Conservation (phyloP, 2,113 vertebrate genomes). For the Calyptomena viridis region DNA sequence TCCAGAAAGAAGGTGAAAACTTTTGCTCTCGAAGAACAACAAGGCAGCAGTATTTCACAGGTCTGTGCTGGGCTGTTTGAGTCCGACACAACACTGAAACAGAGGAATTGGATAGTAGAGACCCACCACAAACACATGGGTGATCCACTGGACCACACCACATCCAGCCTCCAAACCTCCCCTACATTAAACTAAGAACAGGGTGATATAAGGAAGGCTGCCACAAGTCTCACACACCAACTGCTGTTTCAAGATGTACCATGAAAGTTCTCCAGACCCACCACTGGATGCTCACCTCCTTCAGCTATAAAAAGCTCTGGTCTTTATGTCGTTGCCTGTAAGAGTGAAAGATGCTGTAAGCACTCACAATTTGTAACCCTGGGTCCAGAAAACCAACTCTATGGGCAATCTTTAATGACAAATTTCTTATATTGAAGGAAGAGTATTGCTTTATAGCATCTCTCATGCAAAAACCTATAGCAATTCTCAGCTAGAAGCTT, state of each 20-base stretch:
- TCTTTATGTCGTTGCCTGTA: not conserved
- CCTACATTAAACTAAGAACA: not conserved
- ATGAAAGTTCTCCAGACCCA: not conserved
- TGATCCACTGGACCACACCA: not conserved
- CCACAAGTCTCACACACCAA: not conserved
- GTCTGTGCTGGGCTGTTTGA: not conserved
- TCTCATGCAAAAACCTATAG: not conserved
- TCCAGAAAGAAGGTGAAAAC: not conserved
- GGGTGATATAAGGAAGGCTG: not conserved
- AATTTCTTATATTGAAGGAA: not conserved
- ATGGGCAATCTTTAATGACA: not conserved
- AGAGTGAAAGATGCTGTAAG: not conserved
- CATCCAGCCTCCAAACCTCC: not conserved
- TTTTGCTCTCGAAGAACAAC: not conserved
- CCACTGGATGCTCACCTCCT: not conserved
- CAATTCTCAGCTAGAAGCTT: not conserved
- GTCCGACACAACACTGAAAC: rapidly evolving
- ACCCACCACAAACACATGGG: rapidly evolving
- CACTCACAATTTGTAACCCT: not conserved
- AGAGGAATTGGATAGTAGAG: not conserved
- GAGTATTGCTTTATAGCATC: not conserved
- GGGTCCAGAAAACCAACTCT: not conserved
- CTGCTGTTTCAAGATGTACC: not conserved
- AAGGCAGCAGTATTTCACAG: not conserved
- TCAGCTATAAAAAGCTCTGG: not conserved